Evolutionary conservation across 2,888 invertebrate genomes (phyloP).

Genomic region (Omphaloscelis lunosa): DNA sequence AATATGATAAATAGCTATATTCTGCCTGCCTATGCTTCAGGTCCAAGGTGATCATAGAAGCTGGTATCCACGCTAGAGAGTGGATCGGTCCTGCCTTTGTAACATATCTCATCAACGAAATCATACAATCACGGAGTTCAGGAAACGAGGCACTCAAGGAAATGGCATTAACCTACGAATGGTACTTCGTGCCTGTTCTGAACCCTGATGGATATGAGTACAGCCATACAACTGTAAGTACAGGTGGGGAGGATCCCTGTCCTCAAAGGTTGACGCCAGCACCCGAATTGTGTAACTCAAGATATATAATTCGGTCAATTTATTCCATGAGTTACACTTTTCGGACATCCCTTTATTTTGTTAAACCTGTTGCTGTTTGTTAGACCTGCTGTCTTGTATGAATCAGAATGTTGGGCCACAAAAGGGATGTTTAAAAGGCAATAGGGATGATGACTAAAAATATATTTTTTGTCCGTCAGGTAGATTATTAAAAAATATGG

Average conservation of each 20-base stretch:
- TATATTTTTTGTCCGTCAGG: too few relatives aligned
- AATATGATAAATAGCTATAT: background rate
- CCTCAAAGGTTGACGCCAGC: too few relatives aligned
- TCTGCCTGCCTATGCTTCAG: conserved; percentile 29
- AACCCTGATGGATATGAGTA: conserved; percentile 72
- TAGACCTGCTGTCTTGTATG: too few relatives aligned
- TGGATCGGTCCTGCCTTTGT: conserved; percentile 92
- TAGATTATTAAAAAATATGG: too few relatives aligned
- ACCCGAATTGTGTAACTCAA: background rate
- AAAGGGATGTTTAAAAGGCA: too few relatives aligned
- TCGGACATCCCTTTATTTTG: background rate
- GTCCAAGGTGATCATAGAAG: conserved; percentile 88
- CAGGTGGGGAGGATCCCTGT: background rate
- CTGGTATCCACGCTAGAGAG: conserved; percentile 93
- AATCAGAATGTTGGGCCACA: too few relatives aligned
- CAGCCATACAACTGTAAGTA: conserved; percentile 41
- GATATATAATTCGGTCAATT: too few relatives aligned
- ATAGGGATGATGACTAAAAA: too few relatives aligned
- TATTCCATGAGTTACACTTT: too few relatives aligned
- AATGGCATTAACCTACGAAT: conserved; percentile 55
- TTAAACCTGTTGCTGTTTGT: too few relatives aligned
- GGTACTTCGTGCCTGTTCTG: conserved; percentile 65
- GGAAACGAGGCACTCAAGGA: background rate
- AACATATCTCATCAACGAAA: conserved; percentile 90
- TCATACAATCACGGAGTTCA: conserved; percentile 76